Conservation (phyloP, 64 coral and sea anemone species). For the Orbicella faveolata region DNA sequence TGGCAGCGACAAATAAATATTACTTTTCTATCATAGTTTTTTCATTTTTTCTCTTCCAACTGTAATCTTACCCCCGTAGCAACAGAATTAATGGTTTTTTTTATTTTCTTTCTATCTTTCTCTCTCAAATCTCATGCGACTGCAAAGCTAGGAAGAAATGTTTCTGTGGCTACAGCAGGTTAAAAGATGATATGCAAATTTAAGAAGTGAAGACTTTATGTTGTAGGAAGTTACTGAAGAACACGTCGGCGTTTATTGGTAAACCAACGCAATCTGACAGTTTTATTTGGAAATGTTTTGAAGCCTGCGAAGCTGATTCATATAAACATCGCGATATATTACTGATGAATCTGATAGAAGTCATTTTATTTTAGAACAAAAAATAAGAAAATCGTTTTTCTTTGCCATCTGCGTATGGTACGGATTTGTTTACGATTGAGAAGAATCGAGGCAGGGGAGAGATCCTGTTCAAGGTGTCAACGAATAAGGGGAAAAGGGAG, state of each 20-base stretch:
- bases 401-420: neutral
- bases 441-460: neutral
- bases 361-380: neutral
- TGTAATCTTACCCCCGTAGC: neutral
- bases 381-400: neutral
- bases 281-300: neutral
- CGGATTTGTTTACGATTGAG: neutral
- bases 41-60: neutral
- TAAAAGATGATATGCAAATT: slow-evolving; percentile 19
- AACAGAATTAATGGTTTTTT: neutral
- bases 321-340: too few species aligned
- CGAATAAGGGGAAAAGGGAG: neutral
- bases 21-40: neutral
- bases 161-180: neutral
- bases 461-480: neutral
- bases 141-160: neutral
- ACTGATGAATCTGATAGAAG: too few species aligned
- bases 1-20: neutral
- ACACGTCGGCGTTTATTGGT: neutral
- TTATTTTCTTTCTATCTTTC: neutral
- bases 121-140: neutral
- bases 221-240: neutral
- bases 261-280: neutral
- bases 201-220: neutral
- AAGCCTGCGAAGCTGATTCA: neutral